A percentile compares a stretch with the other conserved stretches of the same genome.
phyloP scores from a whole-genome alignment of 2,888 invertebrate species.

The Dichetophora obliterata region DNA sequence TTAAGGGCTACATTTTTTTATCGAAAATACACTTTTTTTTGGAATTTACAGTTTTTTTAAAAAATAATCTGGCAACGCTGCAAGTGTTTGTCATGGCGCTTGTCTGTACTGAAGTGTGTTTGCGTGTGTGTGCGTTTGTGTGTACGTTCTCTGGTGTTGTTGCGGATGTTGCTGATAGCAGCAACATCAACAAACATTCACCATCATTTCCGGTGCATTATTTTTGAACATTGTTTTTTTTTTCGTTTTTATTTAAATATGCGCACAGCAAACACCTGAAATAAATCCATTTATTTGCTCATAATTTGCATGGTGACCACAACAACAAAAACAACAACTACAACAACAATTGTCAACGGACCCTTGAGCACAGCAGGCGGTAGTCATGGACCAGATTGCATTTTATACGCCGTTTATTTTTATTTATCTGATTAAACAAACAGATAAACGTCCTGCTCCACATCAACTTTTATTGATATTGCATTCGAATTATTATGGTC shows the following conservation, averaged over 20 bases:
- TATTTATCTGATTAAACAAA: conserved; percentile 17
- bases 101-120: neutral
- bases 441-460: conserved; percentile 37
- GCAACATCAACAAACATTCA: neutral
- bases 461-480: conserved; percentile 34
- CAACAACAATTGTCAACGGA: conserved; percentile 9
- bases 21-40: too few species aligned
- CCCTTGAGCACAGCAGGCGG: neutral
- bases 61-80: too few species aligned
- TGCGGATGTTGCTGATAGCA: conserved; percentile 25
- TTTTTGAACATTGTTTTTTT: neutral
- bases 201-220: neutral
- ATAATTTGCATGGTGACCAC: conserved; percentile 47
- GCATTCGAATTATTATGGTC: conserved; percentile 13
- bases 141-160: neutral
- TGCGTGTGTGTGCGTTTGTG: neutral
- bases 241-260: neutral
- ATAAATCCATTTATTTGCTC: conserved; percentile 47
- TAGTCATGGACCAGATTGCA: neutral
- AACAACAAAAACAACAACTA: conserved; percentile 10
- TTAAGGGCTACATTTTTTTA: too few species aligned
- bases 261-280: conserved; percentile 39
- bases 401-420: conserved; percentile 18
- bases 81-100: neutral
- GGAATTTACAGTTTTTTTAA: too few species aligned